Evolutionary conservation across 2,888 invertebrate species (phyloP).

Genomic region (Orchesellides sinensis): DNA sequence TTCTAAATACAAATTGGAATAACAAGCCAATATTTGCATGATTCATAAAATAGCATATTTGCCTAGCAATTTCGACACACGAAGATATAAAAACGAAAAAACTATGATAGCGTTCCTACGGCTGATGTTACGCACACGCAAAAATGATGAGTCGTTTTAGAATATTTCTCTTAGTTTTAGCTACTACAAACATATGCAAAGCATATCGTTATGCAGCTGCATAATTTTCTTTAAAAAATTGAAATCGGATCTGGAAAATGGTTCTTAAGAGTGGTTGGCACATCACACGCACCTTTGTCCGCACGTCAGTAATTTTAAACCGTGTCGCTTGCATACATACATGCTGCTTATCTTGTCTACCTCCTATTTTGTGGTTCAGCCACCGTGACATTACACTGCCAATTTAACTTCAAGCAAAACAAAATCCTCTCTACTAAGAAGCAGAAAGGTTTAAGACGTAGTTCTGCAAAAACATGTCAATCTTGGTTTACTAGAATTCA

Average conservation of each 20-base stretch:
- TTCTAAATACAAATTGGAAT: constrained; percentile 12
- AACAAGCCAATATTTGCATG: too few species aligned
- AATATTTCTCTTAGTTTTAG: background rate
- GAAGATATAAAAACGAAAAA: too few species aligned
- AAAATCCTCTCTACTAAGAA: too few species aligned
- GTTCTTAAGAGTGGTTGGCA: constrained; percentile 38
- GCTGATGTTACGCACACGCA: too few species aligned
- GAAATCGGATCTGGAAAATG: constrained; percentile 40
- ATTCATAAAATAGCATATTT: too few species aligned
- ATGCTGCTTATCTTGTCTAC: background rate
- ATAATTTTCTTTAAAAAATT: constrained; percentile 19
- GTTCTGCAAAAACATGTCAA: too few species aligned
- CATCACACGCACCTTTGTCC: constrained; percentile 5
- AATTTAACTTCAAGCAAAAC: background rate
- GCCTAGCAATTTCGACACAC: too few species aligned
- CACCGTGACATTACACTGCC: constrained; percentile 20
- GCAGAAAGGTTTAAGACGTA: too few species aligned
- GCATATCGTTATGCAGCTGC: constrained; percentile 42
- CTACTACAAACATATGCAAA: background rate
- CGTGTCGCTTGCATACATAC: background rate
- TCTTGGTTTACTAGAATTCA: too few species aligned
- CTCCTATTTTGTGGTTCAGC: background rate
- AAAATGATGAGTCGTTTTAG: background rate
- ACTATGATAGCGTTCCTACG: too few species aligned
- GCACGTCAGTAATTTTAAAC: constrained; percentile 2